Conservation (phyloP, 2,888 invertebrate genomes). For the Arrhopalites spinosus region DNA sequence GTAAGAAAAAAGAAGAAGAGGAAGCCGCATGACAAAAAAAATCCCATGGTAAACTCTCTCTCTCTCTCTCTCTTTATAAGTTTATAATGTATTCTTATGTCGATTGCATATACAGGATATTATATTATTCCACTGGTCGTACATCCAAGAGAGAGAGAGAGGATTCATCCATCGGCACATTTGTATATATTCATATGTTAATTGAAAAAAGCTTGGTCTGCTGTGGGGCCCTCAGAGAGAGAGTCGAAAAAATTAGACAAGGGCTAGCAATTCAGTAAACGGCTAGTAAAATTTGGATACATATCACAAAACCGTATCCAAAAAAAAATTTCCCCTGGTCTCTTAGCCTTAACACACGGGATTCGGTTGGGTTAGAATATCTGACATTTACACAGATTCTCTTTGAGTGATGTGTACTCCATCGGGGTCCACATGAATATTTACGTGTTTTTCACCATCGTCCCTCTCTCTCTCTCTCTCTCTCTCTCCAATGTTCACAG, state of each 20-base stretch:
- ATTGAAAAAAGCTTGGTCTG: conserved; percentile 30
- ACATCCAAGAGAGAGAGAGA: not conserved
- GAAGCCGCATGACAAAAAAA: conserved; percentile 24
- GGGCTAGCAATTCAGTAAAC: conserved; percentile 20
- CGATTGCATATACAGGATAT: not conserved
- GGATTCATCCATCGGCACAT: conserved; percentile 29
- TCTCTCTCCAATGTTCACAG: not conserved
- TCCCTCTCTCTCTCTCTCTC: not conserved
- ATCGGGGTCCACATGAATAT: conserved; percentile 19
- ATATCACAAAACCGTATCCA: not conserved
- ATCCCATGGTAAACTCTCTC: conserved; percentile 8
- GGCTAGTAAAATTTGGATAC: not conserved
- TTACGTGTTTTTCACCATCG: not conserved
- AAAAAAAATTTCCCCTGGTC: not conserved
- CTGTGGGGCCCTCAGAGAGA: conserved; percentile 10
- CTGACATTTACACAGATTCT: conserved; percentile 30
- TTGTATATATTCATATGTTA: conserved; percentile 35
- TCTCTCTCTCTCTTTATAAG: not conserved
- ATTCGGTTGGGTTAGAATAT: not conserved
- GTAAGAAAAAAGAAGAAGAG: conserved; percentile 5
- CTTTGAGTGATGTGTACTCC: conserved; percentile 28
- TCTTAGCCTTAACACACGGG: not conserved
- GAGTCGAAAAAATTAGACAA: conserved; percentile 28
- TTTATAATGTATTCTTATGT: not conserved
- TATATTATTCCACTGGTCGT: conserved; percentile 8